phyloP scores from a whole-genome alignment of 1,140 invertebrate species.

The Proctacanthus coquilletti region DNA sequence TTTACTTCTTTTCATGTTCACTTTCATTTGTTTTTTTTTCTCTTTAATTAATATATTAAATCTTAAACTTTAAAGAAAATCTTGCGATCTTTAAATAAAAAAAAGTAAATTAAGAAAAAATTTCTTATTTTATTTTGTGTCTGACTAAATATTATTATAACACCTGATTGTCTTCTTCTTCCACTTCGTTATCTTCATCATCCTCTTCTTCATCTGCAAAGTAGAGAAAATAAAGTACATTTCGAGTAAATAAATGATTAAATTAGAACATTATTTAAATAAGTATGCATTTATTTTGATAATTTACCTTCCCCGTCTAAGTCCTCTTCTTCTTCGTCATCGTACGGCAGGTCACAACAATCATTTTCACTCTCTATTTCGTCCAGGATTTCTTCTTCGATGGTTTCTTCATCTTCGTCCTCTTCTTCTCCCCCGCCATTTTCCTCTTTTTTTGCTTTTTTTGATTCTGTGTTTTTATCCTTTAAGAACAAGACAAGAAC shows the following conservation, averaged over 20 bases:
- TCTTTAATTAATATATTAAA: conserved; percentile 1
- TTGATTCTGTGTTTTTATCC: conserved; percentile 44
- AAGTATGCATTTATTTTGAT: no score
- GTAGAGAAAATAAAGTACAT: conserved; percentile 4
- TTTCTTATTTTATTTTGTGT: neutral
- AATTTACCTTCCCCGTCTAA: conserved; percentile 40
- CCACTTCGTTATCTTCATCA: conserved; percentile 25
- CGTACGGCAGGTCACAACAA: conserved; percentile 20
- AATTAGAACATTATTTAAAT: conserved; percentile 1
- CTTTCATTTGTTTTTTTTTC: neutral
- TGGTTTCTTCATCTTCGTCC: conserved; percentile 28
- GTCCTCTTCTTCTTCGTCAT: conserved; percentile 39
- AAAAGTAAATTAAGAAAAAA: conserved; percentile 1
- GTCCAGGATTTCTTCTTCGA: conserved; percentile 38
- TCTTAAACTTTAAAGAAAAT: neutral
- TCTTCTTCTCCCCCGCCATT: conserved; percentile 34
- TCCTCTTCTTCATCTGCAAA: conserved; percentile 27
- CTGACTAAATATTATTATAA: conserved; percentile 1
- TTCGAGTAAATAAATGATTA: conserved; percentile 3
- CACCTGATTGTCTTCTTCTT: conserved; percentile 10
- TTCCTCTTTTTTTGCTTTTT: conserved; percentile 47
- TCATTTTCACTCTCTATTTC: conserved; percentile 31
- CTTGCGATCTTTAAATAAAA: neutral
- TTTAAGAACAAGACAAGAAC: conserved; percentile 25
- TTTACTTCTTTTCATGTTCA: neutral